Evolutionary conservation across 2,113 vertebrate genomes (phyloP), one percentile per base, ranked within the genome.

Genomic region (Ardeotis arabs): DNA sequence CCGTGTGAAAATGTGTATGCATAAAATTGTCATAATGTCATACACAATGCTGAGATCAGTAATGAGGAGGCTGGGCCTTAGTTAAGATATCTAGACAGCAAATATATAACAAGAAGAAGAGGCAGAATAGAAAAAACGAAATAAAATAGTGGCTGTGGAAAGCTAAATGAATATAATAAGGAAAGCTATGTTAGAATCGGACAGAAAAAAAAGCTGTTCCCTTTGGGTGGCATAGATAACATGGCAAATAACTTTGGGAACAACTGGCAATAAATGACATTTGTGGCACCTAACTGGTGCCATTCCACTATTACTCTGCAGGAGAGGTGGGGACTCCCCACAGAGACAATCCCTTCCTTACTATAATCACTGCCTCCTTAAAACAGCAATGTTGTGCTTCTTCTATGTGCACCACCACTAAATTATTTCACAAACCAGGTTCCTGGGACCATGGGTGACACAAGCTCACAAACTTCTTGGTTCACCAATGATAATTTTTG

Each of bases 11-110:
- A 83, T 47, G 45, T 52, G 50, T 50, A 33, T 59, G 87, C 63
- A 68, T 87, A 76, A 93, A 92, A 89, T 79, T 90, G 88, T 93
- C 92, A 74, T 85, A 73, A 76, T 84, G 55, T 90, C 75, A 77
- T 39, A 74, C 68, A 70, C 63, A 88, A n/a, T 63, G 15, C 47
- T 92, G 75, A 89, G 60, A 88, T 84, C 76, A 74, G 53, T 95
- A 83, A 88, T 67, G 76, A 88, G 75, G 64, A 84, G 62, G 37
- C 2, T 78, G 69, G 39, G 27, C 49, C 53, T 89, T 29, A 69
- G 69, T 41, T 78, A 68, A 80, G 64, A 70, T 66, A 89, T 21
- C 37, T 60, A 84, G 88, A 73, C 53, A 84, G 64, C 14, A 92
- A 88, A 75, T 73, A 62, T 21, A 20, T 28, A 60, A 19, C 58